phyloP scores from a whole-genome alignment of 2,797 vertebrate genomes.

The Echiichthys vipera region DNA sequence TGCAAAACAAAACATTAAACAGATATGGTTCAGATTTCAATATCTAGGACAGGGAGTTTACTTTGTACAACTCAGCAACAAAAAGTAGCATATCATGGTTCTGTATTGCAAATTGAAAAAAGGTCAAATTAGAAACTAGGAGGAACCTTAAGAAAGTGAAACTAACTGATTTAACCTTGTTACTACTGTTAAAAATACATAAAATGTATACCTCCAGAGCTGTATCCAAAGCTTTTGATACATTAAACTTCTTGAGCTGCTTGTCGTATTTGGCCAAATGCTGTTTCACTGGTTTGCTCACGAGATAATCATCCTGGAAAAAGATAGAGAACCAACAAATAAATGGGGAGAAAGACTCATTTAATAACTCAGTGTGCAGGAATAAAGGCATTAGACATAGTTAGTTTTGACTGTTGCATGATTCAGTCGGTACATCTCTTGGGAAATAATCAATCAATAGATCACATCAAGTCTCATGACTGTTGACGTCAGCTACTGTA shows the following conservation, averaged over 20 bases:
- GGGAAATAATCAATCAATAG: neutral
- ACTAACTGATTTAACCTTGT: fast-evolving
- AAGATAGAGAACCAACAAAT: constrained; percentile 18
- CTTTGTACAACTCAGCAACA: neutral
- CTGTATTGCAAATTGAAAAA: neutral
- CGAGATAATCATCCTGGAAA: constrained; percentile 91
- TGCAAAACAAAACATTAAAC: no score
- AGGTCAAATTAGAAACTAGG: neutral
- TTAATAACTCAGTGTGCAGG: neutral
- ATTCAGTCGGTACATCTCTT: neutral
- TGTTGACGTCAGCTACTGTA: neutral
- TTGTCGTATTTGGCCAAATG: constrained; percentile 92
- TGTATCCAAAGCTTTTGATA: constrained; percentile 93
- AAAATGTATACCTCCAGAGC: constrained; percentile 87
- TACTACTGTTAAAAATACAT: neutral
- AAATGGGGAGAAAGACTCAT: neutral
- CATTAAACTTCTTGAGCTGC: constrained; percentile 91
- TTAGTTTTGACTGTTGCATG: neutral
- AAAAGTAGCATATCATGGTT: neutral
- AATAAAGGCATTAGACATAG: neutral
- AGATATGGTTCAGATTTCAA: no score
- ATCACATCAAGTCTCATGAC: neutral
- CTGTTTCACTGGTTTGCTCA: constrained; percentile 89
- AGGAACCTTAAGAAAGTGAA: neutral
- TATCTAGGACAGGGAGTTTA: neutral